phyloP scores from a whole-genome alignment of 2,113 vertebrate genomes.

The Pelecanus crispus region DNA sequence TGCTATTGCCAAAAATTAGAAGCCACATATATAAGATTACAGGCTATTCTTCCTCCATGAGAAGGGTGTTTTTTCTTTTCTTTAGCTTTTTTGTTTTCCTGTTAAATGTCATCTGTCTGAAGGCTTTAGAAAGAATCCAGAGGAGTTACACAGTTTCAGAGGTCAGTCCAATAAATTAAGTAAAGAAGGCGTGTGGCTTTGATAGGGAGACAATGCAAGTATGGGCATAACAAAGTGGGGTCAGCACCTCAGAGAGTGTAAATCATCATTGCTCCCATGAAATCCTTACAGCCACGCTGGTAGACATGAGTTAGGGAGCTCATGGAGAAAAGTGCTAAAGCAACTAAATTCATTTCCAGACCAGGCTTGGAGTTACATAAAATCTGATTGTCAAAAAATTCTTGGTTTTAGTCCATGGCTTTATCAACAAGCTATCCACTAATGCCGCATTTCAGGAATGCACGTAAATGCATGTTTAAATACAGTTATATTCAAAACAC shows the following conservation, averaged over 20 bases:
- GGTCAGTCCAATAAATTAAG: neutral
- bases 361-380: neutral
- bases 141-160: neutral
- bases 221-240: neutral
- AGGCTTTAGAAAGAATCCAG: neutral
- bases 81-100: neutral
- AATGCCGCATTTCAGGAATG: neutral
- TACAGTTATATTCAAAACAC: neutral
- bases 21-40: neutral
- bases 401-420: neutral
- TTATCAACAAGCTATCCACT: neutral
- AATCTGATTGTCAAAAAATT: neutral
- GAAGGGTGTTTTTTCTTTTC: neutral
- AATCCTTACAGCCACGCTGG: neutral
- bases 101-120: neutral
- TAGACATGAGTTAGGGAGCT: neutral
- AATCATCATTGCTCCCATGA: neutral
- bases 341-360: neutral
- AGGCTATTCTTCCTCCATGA: neutral
- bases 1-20: neutral
- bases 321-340: neutral
- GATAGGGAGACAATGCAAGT: neutral
- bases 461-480: neutral
- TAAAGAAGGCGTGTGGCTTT: neutral
- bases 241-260: neutral